These are phyloP conservation scores for Batillaria attramentaria DNA, from an alignment of 1,140 invertebrate species.

Conservation along the genomic window DNA sequence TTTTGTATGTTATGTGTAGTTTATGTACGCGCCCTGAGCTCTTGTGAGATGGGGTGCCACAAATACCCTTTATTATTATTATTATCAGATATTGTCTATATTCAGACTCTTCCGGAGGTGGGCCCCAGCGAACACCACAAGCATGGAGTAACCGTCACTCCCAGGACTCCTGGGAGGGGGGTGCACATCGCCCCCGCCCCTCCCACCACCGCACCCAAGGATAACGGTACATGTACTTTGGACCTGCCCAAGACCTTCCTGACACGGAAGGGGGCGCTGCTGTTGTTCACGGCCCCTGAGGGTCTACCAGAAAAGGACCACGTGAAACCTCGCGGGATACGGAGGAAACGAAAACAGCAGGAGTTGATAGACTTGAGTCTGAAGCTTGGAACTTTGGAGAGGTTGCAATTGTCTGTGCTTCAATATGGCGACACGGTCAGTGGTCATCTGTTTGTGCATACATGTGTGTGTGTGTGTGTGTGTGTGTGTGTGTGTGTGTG, in stretches of 20 bases:
- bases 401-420: constrained; percentile 62
- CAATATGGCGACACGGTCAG: constrained; percentile 66
- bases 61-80: background rate
- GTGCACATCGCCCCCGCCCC: background rate
- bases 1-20: too few relatives aligned
- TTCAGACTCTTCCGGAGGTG: constrained; percentile 15
- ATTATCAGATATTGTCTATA: background rate
- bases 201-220: constrained; percentile 18
- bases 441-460: background rate
- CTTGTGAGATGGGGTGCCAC: too few relatives aligned
- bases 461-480: constrained; percentile 15
- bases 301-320: constrained; percentile 37
- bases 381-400: constrained; percentile 60
- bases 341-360: constrained; percentile 36
- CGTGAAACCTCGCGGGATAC: constrained; percentile 5
- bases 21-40: too few relatives aligned
- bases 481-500: constrained; percentile 18
- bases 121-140: constrained; percentile 43
- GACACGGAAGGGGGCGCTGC: constrained; percentile 64
- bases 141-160: constrained; percentile 61
- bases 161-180: background rate
- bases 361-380: constrained; percentile 57
- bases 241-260: constrained; percentile 62
- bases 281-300: constrained; percentile 63
- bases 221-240: constrained; percentile 48